A percentile compares a stretch with the other conserved stretches of the same genome.
Conservation (phyloP, 2,888 invertebrate species). For the Cotesia congregata region DNA sequence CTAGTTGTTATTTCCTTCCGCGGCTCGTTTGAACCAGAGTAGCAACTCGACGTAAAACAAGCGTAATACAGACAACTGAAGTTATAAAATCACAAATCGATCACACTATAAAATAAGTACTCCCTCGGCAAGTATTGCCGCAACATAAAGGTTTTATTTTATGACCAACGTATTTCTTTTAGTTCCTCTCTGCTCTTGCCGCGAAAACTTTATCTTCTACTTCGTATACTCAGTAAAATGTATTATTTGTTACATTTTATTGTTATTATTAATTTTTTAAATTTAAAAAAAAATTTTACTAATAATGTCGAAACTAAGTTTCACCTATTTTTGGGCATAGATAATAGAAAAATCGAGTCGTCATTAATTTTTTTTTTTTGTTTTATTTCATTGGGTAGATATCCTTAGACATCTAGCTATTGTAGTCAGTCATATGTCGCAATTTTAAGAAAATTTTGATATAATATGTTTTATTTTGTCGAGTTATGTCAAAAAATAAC, state of each 20-base stretch:
- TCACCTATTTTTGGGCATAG: no score
- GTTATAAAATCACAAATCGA: constrained; percentile 69
- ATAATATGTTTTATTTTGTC: no score
- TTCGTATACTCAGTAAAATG: not conserved
- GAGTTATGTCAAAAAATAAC: no score
- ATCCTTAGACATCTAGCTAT: no score
- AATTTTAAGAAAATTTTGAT: no score
- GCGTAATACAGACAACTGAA: constrained; percentile 47
- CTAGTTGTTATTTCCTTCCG: constrained; percentile 60
- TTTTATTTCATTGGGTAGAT: no score
- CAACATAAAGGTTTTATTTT: constrained; percentile 58
- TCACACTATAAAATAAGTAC: constrained; percentile 56
- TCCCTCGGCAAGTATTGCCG: constrained; percentile 54
- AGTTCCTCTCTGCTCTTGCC: constrained; percentile 1
- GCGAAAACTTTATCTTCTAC: constrained; percentile 19
- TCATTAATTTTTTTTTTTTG: no score
- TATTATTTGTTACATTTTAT: not conserved
- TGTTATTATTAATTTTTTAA: no score
- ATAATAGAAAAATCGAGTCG: no score
- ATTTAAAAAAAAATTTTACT: no score
- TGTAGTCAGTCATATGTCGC: no score
- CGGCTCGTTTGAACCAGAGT: constrained; percentile 65
- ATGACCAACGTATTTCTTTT: constrained; percentile 52
- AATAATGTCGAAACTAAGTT: no score
- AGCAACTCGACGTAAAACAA: constrained; percentile 13